Conservation (phyloP, 2,888 invertebrate species). For the Nomada hirtipes region DNA sequence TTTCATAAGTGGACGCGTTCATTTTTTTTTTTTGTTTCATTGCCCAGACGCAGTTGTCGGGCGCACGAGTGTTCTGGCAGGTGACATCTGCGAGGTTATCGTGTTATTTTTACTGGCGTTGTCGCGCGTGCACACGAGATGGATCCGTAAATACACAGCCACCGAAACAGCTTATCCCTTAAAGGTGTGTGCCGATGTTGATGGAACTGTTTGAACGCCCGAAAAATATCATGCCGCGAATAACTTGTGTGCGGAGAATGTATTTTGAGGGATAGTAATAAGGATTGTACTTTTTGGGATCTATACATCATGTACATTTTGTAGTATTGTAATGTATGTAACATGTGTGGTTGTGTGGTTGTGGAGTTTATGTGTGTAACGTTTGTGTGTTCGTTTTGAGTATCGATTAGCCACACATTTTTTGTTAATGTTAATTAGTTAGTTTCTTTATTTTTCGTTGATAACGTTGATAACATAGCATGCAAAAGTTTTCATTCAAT, state of each 20-base stretch:
- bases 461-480: too few relatives aligned
- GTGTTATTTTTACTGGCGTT: conserved; percentile 69
- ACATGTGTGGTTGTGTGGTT: too few relatives aligned
- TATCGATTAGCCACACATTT: too few relatives aligned
- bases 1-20: conserved; percentile 62
- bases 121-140: conserved; percentile 47
- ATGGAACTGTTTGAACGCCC: not conserved
- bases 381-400: too few relatives aligned
- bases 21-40: conserved; percentile 50
- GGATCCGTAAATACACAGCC: conserved; percentile 43
- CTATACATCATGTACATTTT: too few relatives aligned
- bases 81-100: conserved; percentile 72
- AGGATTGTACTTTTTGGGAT: not conserved
- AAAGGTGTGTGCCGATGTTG: conserved; percentile 8
- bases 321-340: too few relatives aligned
- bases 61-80: conserved; percentile 67
- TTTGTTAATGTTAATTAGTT: too few relatives aligned
- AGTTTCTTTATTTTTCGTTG: too few relatives aligned
- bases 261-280: not conserved
- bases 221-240: not conserved
- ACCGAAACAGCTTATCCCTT: conserved; percentile 21
- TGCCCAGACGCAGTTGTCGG: conserved; percentile 72
- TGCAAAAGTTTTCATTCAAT: too few relatives aligned
- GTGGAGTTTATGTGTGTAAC: too few relatives aligned
- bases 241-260: not conserved